phyloP scores from a whole-genome alignment of 2,888 invertebrate genomes.

The Lepidochrysops patricia region DNA sequence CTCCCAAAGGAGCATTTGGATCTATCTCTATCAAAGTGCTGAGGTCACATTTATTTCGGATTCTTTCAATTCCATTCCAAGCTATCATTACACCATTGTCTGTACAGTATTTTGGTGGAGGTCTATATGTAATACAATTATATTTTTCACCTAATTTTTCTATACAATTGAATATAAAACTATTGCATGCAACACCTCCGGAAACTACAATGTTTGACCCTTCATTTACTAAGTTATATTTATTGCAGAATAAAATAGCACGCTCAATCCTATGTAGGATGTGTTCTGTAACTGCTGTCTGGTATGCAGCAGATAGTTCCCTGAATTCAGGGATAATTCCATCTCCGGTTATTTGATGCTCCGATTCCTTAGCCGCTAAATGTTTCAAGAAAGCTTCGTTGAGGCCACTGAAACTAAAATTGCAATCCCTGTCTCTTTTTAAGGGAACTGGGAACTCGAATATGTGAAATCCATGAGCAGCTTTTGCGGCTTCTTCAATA shows the following conservation, averaged over 20 bases:
- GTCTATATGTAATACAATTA: slow-evolving; percentile 80
- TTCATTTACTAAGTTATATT: slow-evolving; percentile 71
- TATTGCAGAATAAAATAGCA: slow-evolving; percentile 83
- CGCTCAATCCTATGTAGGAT: slow-evolving; percentile 87
- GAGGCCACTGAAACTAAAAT: slow-evolving; percentile 93
- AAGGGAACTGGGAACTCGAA: slow-evolving; percentile 81
- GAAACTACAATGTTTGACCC: slow-evolving; percentile 84
- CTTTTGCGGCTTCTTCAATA: slow-evolving; percentile 85
- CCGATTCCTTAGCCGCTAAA: slow-evolving; percentile 74
- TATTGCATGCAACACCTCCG: slow-evolving; percentile 97
- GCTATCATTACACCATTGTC: slow-evolving; percentile 99
- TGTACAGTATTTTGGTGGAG: slow-evolving; percentile 90
- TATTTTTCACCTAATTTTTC: slow-evolving; percentile 77
- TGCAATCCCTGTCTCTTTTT: slow-evolving; percentile 81
- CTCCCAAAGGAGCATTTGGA: slow-evolving; percentile 77
- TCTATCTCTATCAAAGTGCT: slow-evolving; percentile 76
- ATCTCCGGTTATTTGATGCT: slow-evolving; percentile 76
- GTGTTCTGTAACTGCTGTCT: slow-evolving; percentile 83
- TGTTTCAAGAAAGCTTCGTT: slow-evolving; percentile 76
- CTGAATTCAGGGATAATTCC: slow-evolving; percentile 81
- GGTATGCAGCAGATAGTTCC: slow-evolving; percentile 91
- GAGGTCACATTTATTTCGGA: slow-evolving; percentile 37
- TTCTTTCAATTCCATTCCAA: slow-evolving; percentile 95
- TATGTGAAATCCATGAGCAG: slow-evolving; percentile 75
- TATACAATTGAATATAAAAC: slow-evolving; percentile 83